Conservation (phyloP, 35 echinoderm and acorn worm genomes). For the Lytechinus variegatus region DNA sequence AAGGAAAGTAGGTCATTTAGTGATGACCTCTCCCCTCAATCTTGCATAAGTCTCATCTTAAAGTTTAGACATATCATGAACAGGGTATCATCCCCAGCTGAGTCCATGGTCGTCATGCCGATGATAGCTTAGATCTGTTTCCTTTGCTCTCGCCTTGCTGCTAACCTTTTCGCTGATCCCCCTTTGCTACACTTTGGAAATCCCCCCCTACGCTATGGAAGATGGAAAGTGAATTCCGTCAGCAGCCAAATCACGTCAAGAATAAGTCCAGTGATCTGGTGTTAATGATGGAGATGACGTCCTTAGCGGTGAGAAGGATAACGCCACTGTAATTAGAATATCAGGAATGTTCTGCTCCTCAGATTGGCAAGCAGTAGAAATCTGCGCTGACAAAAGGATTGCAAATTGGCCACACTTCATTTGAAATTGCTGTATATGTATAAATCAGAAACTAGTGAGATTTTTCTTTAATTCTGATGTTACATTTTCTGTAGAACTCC, state of each 20-base stretch:
- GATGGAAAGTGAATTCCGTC: not conserved
- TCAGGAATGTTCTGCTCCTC: not conserved
- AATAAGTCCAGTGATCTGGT: not conserved
- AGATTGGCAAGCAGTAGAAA: not conserved
- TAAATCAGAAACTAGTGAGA: not conserved
- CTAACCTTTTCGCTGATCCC: constrained; percentile 10
- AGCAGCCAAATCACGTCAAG: not conserved
- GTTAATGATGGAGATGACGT: not conserved
- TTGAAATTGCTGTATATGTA: not conserved
- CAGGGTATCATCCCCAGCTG: not conserved
- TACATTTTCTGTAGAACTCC: not conserved
- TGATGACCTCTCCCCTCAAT: not conserved
- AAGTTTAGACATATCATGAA: not conserved
- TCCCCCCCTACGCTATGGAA: not conserved
- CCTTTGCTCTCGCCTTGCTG: not conserved
- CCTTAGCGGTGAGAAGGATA: not conserved
- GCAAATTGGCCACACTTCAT: not conserved
- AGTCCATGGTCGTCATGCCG: not conserved
- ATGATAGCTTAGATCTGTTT: constrained; percentile 13
- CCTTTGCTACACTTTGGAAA: constrained; percentile 7
- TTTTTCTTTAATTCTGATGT: not conserved
- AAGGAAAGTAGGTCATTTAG: not conserved
- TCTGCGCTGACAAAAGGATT: not conserved
- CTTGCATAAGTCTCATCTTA: not conserved
- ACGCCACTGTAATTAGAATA: not conserved